Evolutionary conservation across 2,113 vertebrate genomes (phyloP).

Genomic region (Collichthys lucidus): DNA sequence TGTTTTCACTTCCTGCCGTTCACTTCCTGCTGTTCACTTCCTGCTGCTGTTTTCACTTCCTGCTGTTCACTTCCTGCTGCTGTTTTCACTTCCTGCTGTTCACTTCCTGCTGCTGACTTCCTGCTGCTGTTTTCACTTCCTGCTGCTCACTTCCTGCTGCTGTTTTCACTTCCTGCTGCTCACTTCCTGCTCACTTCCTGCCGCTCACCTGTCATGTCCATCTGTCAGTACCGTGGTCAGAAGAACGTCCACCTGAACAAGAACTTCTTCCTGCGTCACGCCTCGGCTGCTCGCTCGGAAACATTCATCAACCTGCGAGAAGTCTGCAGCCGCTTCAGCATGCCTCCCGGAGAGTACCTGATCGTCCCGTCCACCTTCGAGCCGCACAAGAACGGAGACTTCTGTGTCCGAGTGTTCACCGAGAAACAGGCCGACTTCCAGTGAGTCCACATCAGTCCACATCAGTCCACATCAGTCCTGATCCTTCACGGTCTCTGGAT

Average conservation of each 20-base stretch:
- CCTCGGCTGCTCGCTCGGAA: conserved; percentile 65
- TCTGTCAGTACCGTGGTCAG: conserved; percentile 56
- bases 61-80: too few relatives aligned
- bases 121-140: too few relatives aligned
- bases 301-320: conserved; percentile 85
- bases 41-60: conserved; percentile 69
- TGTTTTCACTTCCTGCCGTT: too few relatives aligned
- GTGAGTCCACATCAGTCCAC: conserved; percentile 70
- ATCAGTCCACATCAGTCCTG: too few relatives aligned
- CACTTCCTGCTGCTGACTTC: too few relatives aligned
- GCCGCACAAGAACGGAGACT: conserved; percentile 84
- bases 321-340: conserved; percentile 76
- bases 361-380: conserved; percentile 87
- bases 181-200: background rate
- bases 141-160: too few relatives aligned
- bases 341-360: conserved; percentile 86
- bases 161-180: background rate
- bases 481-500: too few relatives aligned
- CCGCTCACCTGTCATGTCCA: background rate
- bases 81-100: too few relatives aligned
- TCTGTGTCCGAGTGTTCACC: conserved; percentile 85
- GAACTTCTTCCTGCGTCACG: conserved; percentile 81
- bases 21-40: background rate
- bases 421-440: conserved; percentile 83
- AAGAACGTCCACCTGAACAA: conserved; percentile 72